Conservation (phyloP, 2,797 vertebrate genomes). For the Notolepis coatsorum region DNA sequence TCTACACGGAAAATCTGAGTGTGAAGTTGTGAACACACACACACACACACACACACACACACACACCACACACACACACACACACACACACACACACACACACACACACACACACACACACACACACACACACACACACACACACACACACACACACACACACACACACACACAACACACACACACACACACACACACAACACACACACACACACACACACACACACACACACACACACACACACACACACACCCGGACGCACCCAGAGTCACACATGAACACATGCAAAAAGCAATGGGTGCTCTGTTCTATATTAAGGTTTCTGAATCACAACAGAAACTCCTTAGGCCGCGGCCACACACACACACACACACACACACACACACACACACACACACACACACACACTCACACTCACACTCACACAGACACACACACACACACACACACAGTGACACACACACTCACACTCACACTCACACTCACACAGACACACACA, state of each 20-base stretch:
- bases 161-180: constrained; percentile 10
- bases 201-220: constrained; percentile 9
- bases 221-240: constrained; percentile 13
- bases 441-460: constrained; percentile 21
- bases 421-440: constrained; percentile 28
- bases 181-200: not conserved
- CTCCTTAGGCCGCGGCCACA: constrained; percentile 42
- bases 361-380: constrained; percentile 23
- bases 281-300: constrained; percentile 15
- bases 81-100: constrained; percentile 5
- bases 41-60: constrained; percentile 7
- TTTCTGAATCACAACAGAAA: constrained; percentile 66
- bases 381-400: constrained; percentile 14
- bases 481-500: constrained; percentile 58
- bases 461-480: constrained; percentile 24
- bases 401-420: constrained; percentile 20
- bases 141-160: constrained; percentile 5
- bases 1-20: constrained; percentile 28
- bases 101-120: constrained; percentile 12
- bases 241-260: too few relatives aligned
- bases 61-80: not conserved
- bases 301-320: constrained; percentile 53
- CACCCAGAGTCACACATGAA: not conserved
- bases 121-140: not conserved
- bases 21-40: constrained; percentile 14